These are phyloP conservation scores for Plectropomus leopardus DNA, from an alignment of 2,113 vertebrate genomes.

Conservation along the genomic window DNA sequence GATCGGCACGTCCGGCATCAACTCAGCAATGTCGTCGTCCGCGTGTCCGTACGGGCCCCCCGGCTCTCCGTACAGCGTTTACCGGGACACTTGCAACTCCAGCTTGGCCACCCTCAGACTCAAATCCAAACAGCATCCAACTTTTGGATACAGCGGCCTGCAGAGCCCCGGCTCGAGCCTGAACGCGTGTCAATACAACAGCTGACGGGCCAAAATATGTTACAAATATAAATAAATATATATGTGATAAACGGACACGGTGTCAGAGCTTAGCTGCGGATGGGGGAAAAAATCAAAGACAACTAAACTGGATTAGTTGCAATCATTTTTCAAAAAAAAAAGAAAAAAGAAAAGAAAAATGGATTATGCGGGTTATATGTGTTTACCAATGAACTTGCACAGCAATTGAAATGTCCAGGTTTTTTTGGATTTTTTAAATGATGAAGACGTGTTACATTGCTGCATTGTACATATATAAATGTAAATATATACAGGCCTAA, in stretches of 20 bases:
- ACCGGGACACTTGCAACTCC: constrained; percentile 99
- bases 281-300: constrained; percentile 62
- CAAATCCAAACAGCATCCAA: constrained; percentile 98
- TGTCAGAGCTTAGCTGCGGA: constrained; percentile 63
- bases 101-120: constrained; percentile 97
- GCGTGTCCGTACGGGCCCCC: constrained; percentile 96
- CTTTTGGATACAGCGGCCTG: constrained; percentile 96
- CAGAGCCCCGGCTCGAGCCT: constrained; percentile 94
- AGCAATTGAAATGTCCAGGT: constrained; percentile 83
- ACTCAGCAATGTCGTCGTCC: constrained; percentile 94
- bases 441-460: constrained; percentile 83
- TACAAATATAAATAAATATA: constrained; percentile 39
- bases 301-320: constrained; percentile 92
- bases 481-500: constrained; percentile 75
- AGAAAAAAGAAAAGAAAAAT: constrained; percentile 74
- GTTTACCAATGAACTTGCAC: constrained; percentile 90
- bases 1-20: constrained; percentile 93
- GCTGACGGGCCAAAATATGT: constrained; percentile 87
- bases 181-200: constrained; percentile 99
- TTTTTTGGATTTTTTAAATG: constrained; percentile 74
- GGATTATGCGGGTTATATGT: constrained; percentile 93
- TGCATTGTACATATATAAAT: constrained; percentile 80
- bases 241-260: constrained; percentile 52
- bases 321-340: constrained; percentile 84
- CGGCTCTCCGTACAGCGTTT: constrained; percentile 96